Percentiles rank a stretch among this genome's conserved stretches.
Conservation (phyloP, 2,888 invertebrate species). For the Abrostola triplasia region DNA sequence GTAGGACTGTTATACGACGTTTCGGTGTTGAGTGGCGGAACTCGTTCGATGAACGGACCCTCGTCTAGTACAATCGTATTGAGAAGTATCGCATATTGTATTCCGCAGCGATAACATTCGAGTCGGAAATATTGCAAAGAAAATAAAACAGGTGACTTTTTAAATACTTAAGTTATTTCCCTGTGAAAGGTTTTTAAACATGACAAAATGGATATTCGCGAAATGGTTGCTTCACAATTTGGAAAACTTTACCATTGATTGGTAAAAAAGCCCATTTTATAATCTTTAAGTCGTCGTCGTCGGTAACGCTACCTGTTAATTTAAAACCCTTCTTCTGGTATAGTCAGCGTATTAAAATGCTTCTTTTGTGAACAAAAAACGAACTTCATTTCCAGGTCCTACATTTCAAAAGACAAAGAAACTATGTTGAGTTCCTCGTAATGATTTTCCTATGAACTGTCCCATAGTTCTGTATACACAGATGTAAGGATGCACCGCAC, state of each 20-base stretch:
- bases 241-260: not conserved
- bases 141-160: constrained; percentile 50
- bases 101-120: constrained; percentile 59
- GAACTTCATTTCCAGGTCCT: not conserved
- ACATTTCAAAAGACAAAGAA: constrained; percentile 1
- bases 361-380: not conserved
- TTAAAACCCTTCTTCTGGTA: not conserved
- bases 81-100: constrained; percentile 75
- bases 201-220: constrained; percentile 20
- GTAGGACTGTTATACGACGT: constrained; percentile 70
- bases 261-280: too few relatives aligned
- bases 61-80: constrained; percentile 78
- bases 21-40: constrained; percentile 63
- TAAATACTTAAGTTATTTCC: constrained; percentile 41
- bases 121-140: constrained; percentile 55
- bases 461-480: constrained; percentile 47
- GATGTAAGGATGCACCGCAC: constrained; percentile 65
- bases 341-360: not conserved
- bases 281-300: too few relatives aligned
- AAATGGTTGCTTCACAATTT: constrained; percentile 6
- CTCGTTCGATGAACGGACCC: constrained; percentile 85
- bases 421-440: constrained; percentile 8
- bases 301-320: too few relatives aligned
- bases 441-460: constrained; percentile 54
- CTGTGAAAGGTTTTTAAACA: constrained; percentile 21